These are phyloP conservation scores for Dexiosoma caninum DNA, from an alignment of 2,888 invertebrate species.

Conservation along the genomic window DNA sequence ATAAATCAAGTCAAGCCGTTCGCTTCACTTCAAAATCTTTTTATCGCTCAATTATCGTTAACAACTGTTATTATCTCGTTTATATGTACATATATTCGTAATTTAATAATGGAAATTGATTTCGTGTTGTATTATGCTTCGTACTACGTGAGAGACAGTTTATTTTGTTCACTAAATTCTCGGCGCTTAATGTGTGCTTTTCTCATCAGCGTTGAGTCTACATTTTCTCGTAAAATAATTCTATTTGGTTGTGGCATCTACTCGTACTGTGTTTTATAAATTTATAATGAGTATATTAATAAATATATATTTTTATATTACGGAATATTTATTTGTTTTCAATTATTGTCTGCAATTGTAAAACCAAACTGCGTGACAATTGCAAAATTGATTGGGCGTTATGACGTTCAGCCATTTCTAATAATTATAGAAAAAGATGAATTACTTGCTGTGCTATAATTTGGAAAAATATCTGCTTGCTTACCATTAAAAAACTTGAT, in stretches of 20 bases:
- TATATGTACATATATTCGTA: no score
- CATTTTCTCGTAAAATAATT: not conserved
- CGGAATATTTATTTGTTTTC: slow-evolving; percentile 87
- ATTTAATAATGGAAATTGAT: not conserved
- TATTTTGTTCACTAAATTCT: not conserved
- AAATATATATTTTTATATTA: not conserved
- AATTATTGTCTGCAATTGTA: slow-evolving; percentile 93
- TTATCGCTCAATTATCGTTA: slow-evolving; percentile 5
- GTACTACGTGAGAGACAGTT: slow-evolving; percentile 16
- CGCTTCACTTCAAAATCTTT: not conserved
- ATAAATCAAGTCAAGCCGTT: slow-evolving; percentile 55
- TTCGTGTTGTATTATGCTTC: slow-evolving; percentile 34
- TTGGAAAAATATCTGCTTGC: not conserved
- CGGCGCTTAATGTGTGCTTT: not conserved
- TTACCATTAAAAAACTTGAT: slow-evolving; percentile 98
- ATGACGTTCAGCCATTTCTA: slow-evolving; percentile 98
- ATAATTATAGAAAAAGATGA: slow-evolving; percentile 69
- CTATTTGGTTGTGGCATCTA: slow-evolving; percentile 38
- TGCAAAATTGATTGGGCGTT: slow-evolving; percentile 89
- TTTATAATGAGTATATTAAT: slow-evolving; percentile 38
- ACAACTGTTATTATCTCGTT: not conserved
- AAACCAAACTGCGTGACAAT: slow-evolving; percentile 90
- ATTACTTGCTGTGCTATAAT: no score
- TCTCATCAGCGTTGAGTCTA: slow-evolving; percentile 6
- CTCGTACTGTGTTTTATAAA: slow-evolving; percentile 27